Evolutionary conservation across 2,888 invertebrate genomes (phyloP).

Genomic region (Laothoe populi): DNA sequence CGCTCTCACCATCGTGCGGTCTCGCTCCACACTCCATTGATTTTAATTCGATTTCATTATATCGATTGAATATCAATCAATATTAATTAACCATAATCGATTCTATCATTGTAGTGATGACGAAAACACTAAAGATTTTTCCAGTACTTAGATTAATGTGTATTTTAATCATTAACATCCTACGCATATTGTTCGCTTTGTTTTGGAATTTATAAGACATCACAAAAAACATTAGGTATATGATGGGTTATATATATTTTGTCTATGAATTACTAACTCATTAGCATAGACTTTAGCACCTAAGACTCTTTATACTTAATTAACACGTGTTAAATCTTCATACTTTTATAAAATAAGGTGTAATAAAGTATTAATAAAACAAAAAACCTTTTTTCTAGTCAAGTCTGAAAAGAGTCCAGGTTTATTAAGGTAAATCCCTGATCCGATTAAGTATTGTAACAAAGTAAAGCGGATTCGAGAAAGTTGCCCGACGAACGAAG

Average conservation of each 20-base stretch:
- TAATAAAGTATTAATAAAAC: slow-evolving; percentile 14
- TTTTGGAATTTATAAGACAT: slow-evolving; percentile 1
- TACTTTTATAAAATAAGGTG: slow-evolving; percentile 7
- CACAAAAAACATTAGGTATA: not conserved
- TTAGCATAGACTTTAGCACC: not conserved
- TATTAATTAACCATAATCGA: slow-evolving; percentile 27
- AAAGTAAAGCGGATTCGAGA: slow-evolving; percentile 24
- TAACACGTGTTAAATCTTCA: slow-evolving; percentile 14
- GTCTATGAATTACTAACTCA: not conserved
- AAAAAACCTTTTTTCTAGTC: slow-evolving; percentile 1
- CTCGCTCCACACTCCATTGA: slow-evolving; percentile 74
- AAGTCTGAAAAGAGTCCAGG: slow-evolving; percentile 18
- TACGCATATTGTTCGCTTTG: not conserved
- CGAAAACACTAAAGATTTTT: slow-evolving; percentile 20
- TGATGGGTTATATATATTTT: not conserved
- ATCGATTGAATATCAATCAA: slow-evolving; percentile 47
- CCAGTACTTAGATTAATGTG: slow-evolving; percentile 28
- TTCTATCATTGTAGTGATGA: slow-evolving; percentile 24
- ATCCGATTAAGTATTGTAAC: slow-evolving; percentile 25
- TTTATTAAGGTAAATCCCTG: slow-evolving; percentile 24
- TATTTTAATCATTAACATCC: not conserved
- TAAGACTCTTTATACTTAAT: slow-evolving; percentile 24
- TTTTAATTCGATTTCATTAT: slow-evolving; percentile 60
- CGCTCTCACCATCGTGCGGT: slow-evolving; percentile 60
- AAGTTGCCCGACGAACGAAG: slow-evolving; percentile 25